Conservation (phyloP, 2,888 invertebrate genomes). For the Priocnemis perturbator region DNA sequence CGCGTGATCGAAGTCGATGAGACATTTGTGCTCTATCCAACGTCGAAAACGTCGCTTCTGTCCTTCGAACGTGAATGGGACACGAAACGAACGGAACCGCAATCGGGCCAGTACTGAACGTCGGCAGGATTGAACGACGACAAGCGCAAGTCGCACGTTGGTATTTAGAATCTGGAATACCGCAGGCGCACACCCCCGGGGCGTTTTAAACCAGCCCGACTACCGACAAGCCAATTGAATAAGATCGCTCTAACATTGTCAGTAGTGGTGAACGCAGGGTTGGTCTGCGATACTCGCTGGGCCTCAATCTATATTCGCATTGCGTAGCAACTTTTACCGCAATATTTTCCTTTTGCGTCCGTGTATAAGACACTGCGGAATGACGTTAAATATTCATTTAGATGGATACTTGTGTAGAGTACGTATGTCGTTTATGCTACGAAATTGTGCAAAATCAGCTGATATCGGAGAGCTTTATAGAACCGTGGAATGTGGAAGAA, state of each 20-base stretch:
- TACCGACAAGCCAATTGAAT: conserved; percentile 31
- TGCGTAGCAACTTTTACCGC: background rate
- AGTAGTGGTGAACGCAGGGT: conserved; percentile 5
- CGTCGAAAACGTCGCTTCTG: background rate
- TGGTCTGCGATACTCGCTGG: background rate
- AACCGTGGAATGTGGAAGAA: too few species aligned
- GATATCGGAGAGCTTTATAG: too few species aligned
- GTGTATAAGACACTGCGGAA: too few species aligned
- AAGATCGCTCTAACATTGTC: conserved; percentile 31
- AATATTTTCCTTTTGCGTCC: too few species aligned
- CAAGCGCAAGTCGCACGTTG: conserved; percentile 42
- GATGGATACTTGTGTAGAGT: too few species aligned
- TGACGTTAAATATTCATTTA: too few species aligned
- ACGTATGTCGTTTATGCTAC: too few species aligned
- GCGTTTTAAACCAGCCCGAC: conserved; percentile 49
- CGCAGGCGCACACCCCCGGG: conserved; percentile 62
- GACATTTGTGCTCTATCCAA: background rate
- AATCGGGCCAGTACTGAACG: conserved; percentile 42
- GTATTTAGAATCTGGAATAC: conserved; percentile 56
- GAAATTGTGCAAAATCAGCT: too few species aligned
- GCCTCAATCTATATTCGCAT: background rate
- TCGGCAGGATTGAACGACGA: conserved; percentile 24
- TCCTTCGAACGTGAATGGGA: background rate
- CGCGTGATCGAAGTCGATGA: background rate
- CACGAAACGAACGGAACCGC: conserved; percentile 37